Base-by-base conservation (phyloP, 2,888 invertebrate species). In the Nineta flava region DNA sequence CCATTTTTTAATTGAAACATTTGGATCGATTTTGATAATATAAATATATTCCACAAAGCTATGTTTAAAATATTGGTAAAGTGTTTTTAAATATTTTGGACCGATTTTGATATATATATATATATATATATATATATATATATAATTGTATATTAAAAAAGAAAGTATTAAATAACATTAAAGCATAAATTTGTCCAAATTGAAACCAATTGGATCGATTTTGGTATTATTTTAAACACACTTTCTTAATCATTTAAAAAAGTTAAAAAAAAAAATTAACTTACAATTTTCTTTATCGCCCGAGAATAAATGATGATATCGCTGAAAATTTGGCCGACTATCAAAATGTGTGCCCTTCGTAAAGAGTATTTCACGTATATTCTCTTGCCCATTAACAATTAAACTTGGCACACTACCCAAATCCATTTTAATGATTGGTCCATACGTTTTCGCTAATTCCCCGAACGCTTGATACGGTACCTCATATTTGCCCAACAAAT, bases 251-350 rank as follows among this genome's bases (percentile, higher is more conserved):
- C 15, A 15, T 10, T 13, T 13, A n/a, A 15, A 13, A n/a, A 6
- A 40, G 15, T 40, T 40, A 40, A 40, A 40, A 7, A 15, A 40
- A 40, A 40, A n/a, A n/a, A n/a, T n/a, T n/a, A 40, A 41, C 81
- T 79, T 69, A 81, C 81, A 80, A 60, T 79, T 79, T 58, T 79
- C 74, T 59, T 77, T 77, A 61, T 79, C 71, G 40, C 79, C 79
- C 50, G 72, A 70, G 63, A 81, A 82, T 16, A 81, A 70, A 46
- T 72, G 65, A 53, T 75, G 70, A 62, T 78, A 80, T 53, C 82
- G 67, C 49, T 67, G 59, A 60, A 82, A 81, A 61, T 77, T 74
- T 0, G 81, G 80, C 47, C 82, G 66, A 53, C 76, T 74, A 56
- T 79, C 79, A 58, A 81, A 82, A 53, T 75, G 72, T 32, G 73